Evolutionary conservation across 1,140 invertebrate genomes (phyloP).

Genomic region (Diabrotica virgifera): DNA sequence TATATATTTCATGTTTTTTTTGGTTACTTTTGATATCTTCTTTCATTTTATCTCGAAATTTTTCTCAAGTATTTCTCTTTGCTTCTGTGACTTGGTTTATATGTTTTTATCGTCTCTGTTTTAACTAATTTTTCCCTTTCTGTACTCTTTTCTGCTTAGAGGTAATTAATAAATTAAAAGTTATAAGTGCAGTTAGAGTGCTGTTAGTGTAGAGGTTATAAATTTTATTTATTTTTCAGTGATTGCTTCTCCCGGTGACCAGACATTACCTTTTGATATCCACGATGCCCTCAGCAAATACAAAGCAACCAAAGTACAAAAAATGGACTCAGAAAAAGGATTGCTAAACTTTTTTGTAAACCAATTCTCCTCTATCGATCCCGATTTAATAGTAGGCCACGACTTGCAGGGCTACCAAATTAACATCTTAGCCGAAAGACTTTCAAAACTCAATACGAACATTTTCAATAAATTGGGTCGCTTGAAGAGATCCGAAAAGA

Average conservation of each 20-base stretch:
- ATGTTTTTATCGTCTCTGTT: too few relatives aligned
- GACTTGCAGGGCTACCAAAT: slow-evolving; percentile 86
- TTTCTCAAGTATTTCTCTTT: too few relatives aligned
- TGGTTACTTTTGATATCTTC: too few relatives aligned
- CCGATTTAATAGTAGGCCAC: slow-evolving; percentile 91
- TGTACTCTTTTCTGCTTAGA: too few relatives aligned
- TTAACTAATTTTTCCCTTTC: too few relatives aligned
- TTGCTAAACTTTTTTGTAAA: slow-evolving; percentile 80
- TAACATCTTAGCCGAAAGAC: slow-evolving; percentile 81
- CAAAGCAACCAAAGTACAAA: slow-evolving; percentile 72
- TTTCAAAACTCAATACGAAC: slow-evolving; percentile 69
- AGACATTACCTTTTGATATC: slow-evolving; percentile 77
- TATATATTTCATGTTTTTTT: too few relatives aligned
- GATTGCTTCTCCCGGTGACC: slow-evolving; percentile 73
- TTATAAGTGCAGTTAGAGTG: too few relatives aligned
- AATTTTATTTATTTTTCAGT: slow-evolving; percentile 57
- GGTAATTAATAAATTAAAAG: too few relatives aligned
- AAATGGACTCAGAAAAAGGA: slow-evolving; percentile 80
- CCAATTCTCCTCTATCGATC: slow-evolving; percentile 83
- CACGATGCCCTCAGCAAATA: slow-evolving; percentile 62
- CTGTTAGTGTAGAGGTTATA: too few relatives aligned
- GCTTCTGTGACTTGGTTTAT: too few relatives aligned
- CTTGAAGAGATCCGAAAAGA: slow-evolving; percentile 67
- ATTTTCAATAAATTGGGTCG: slow-evolving; percentile 91
- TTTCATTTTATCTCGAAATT: too few relatives aligned